Conservation (phyloP, 2,797 vertebrate genomes). For the Macropus fuliginosus region DNA sequence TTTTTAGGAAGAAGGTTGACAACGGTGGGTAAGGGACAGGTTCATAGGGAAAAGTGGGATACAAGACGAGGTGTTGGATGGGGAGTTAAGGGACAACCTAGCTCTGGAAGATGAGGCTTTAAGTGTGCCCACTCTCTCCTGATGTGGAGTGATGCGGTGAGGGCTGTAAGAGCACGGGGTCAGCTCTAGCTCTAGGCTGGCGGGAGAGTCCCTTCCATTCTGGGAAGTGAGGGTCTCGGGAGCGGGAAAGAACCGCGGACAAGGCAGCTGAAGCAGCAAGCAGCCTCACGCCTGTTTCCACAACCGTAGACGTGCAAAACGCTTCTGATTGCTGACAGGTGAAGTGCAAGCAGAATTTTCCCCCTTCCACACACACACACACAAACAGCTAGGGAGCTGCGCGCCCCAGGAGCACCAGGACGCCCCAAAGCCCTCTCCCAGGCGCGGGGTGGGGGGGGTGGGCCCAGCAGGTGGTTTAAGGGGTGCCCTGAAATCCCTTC, state of each 20-base stretch:
- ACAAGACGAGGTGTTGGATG: background rate
- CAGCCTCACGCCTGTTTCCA: background rate
- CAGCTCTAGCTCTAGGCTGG: background rate
- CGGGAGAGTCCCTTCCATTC: background rate
- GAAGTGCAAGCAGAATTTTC: conserved; percentile 17
- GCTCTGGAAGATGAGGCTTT: background rate
- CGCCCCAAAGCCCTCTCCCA: background rate
- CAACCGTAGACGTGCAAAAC: background rate
- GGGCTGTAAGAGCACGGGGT: background rate
- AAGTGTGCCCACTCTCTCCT: background rate
- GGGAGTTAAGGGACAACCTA: background rate
- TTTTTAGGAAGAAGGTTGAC: background rate
- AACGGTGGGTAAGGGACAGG: conserved; percentile 42
- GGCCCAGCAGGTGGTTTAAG: conserved; percentile 53
- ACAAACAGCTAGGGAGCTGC: background rate
- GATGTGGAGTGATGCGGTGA: background rate
- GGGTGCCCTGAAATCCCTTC: background rate
- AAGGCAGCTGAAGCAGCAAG: background rate
- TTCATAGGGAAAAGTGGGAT: conserved; percentile 25
- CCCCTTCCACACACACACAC: background rate
- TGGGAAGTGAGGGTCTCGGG: background rate
- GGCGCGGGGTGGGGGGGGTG: background rate
- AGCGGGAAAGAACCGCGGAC: background rate
- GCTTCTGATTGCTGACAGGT: conserved; percentile 48
- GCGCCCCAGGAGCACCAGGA: background rate